Percentiles rank a stretch among this genome's conserved stretches.
Evolutionary conservation across 2,888 invertebrate genomes (phyloP).

Genomic region (Metalampra italica): DNA sequence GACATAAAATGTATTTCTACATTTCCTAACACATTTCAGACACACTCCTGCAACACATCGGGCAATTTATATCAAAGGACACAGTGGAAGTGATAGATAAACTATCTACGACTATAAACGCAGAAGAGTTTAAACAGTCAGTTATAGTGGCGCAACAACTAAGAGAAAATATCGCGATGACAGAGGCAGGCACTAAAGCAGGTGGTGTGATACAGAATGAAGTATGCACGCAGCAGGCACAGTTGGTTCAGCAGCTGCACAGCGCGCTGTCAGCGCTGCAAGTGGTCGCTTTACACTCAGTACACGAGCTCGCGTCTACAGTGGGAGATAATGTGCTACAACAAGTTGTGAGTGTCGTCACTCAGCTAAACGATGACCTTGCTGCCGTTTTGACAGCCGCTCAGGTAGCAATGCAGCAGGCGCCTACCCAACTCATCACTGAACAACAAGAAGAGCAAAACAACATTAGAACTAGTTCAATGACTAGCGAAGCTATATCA

Average conservation of each 20-base stretch:
- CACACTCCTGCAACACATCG: conserved; percentile 12
- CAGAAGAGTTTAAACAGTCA: conserved; percentile 10
- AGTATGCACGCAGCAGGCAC: neutral
- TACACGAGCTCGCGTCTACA: neutral
- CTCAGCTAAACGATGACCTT: conserved; percentile 5
- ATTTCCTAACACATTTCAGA: conserved; percentile 16
- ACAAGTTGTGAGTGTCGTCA: neutral
- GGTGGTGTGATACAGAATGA: neutral
- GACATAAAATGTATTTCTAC: neutral
- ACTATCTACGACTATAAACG: conserved; percentile 2
- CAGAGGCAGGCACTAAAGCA: neutral
- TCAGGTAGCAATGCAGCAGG: neutral
- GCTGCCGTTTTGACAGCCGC: neutral
- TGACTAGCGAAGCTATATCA: neutral
- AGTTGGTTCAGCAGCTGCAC: conserved; percentile 5
- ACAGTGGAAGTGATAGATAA: conserved; percentile 5
- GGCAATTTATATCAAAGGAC: conserved; percentile 10
- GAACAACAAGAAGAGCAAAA: neutral
- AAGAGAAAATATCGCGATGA: conserved; percentile 5
- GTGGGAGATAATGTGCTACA: neutral
- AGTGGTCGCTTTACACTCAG: neutral
- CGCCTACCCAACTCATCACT: neutral
- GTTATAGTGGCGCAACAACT: conserved; percentile 12
- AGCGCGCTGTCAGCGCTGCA: conserved; percentile 3
- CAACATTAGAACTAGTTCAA: too few relatives aligned